phyloP scores from a whole-genome alignment of 2,888 invertebrate genomes.

The Tachina grossa region DNA sequence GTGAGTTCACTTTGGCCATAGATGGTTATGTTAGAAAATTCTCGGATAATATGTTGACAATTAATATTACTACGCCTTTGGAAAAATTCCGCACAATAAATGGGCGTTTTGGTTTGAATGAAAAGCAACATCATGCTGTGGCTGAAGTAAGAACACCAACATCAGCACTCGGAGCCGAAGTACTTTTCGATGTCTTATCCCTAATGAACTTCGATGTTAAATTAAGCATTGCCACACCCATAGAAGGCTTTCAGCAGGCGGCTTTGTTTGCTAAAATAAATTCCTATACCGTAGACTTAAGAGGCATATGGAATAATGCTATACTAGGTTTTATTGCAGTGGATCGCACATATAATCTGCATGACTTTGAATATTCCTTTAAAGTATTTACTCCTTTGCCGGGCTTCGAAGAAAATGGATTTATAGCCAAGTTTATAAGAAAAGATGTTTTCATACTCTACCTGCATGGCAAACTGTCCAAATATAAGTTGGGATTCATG shows the following conservation, averaged over 20 bases:
- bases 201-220: constrained; percentile 89
- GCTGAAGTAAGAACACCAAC: constrained; percentile 88
- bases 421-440: constrained; percentile 87
- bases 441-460: constrained; percentile 87
- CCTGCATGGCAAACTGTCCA: constrained; percentile 87
- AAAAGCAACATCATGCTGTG: constrained; percentile 87
- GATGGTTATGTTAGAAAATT: constrained; percentile 88
- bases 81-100: constrained; percentile 87
- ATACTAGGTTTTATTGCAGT: constrained; percentile 90
- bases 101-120: constrained; percentile 89
- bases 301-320: constrained; percentile 89
- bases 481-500: constrained; percentile 85
- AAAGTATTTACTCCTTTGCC: constrained; percentile 90
- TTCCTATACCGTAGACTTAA: constrained; percentile 88
- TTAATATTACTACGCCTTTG: constrained; percentile 90
- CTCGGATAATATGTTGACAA: constrained; percentile 89
- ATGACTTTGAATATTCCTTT: constrained; percentile 91
- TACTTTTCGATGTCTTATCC: constrained; percentile 86
- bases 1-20: constrained; percentile 86
- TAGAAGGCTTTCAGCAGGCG: constrained; percentile 87
- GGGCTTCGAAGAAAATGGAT: constrained; percentile 90
- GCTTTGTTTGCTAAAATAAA: constrained; percentile 88
- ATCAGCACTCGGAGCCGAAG: constrained; percentile 88
- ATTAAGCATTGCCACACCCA: constrained; percentile 88
- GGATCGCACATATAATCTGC: constrained; percentile 85